phyloP scores from a whole-genome alignment of 2,888 invertebrate genomes.

The Oxytorus armatus region DNA sequence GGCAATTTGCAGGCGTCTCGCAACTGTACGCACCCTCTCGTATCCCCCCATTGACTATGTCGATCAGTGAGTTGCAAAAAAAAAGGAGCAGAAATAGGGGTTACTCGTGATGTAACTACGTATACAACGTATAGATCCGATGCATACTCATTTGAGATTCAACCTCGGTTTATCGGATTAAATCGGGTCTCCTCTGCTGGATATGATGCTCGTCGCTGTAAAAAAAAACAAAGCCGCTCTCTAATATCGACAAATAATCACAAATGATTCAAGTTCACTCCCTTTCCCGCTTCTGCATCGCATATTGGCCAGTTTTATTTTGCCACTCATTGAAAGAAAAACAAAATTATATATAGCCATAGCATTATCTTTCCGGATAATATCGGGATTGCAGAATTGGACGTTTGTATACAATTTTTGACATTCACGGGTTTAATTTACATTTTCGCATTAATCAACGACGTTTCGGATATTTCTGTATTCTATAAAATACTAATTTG shows the following conservation, averaged over 20 bases:
- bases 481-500: too few species aligned
- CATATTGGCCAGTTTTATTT: slow-evolving; percentile 13
- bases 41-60: neutral
- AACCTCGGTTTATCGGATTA: slow-evolving; percentile 38
- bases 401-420: too few species aligned
- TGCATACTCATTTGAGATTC: slow-evolving; percentile 50
- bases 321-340: neutral
- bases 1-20: slow-evolving; percentile 63
- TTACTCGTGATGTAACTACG: neutral
- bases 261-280: slow-evolving; percentile 26
- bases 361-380: too few species aligned
- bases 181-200: slow-evolving; percentile 28
- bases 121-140: neutral
- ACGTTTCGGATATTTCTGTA: too few species aligned
- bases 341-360: too few species aligned
- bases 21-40: slow-evolving; percentile 20
- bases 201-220: neutral
- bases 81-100: slow-evolving; percentile 37
- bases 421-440: too few species aligned
- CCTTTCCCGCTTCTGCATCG: slow-evolving; percentile 31
- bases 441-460: too few species aligned
- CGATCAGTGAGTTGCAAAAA: neutral
- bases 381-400: too few species aligned
- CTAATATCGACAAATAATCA: slow-evolving; percentile 45
- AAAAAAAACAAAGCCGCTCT: slow-evolving; percentile 10